Evolutionary conservation across 2,888 invertebrate genomes (phyloP).

Genomic region (Idaea dimidiata): DNA sequence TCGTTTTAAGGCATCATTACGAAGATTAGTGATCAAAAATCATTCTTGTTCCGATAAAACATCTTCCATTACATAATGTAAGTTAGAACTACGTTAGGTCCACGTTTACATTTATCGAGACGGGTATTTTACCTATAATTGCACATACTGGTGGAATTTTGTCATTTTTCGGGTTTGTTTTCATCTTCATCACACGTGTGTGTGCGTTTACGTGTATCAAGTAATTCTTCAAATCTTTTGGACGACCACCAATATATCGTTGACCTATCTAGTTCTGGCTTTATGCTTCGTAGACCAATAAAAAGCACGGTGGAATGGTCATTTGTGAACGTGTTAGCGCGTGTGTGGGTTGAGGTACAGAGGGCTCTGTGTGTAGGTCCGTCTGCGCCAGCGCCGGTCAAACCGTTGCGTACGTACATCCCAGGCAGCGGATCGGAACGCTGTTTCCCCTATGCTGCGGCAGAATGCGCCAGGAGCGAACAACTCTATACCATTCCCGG

Average conservation of each 20-base stretch:
- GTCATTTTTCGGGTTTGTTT: too few species aligned
- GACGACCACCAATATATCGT: too few species aligned
- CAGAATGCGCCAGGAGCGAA: constrained; percentile 59
- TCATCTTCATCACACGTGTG: too few species aligned
- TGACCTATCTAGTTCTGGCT: background rate
- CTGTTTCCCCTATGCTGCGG: constrained; percentile 60
- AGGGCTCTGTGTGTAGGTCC: constrained; percentile 63
- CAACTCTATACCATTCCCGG: constrained; percentile 72
- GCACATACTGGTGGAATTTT: too few species aligned
- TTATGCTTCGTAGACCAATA: background rate
- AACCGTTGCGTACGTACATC: constrained; percentile 65
- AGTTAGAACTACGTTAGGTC: background rate
- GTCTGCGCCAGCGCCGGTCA: constrained; percentile 57
- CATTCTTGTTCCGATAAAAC: background rate
- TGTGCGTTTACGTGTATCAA: too few species aligned
- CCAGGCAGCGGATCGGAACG: constrained; percentile 64
- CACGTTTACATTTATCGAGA: background rate
- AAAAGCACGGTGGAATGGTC: background rate
- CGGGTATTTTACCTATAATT: too few species aligned
- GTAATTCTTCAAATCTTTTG: too few species aligned
- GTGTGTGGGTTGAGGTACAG: constrained; percentile 37
- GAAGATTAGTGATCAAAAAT: background rate
- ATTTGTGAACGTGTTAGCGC: background rate
- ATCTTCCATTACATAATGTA: background rate
- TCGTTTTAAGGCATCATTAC: background rate